Evolutionary conservation across 1,140 invertebrate genomes (phyloP), one percentile per base, ranked within the genome.

Genomic region (Drosophila orosa): DNA sequence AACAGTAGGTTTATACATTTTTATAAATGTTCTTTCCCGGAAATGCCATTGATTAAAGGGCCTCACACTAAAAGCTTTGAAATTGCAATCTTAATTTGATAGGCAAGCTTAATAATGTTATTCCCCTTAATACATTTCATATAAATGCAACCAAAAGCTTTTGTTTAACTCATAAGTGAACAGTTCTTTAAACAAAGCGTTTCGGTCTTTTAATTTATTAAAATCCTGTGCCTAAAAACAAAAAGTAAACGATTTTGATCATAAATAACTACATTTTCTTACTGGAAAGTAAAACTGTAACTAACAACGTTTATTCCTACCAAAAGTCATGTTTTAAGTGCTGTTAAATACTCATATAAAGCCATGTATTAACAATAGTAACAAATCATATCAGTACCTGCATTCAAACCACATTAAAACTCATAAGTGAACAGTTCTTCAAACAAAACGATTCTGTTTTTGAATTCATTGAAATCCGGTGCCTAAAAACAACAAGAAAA

Each of bases 21-120:
- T n/a, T 24, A 50, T 31, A 31, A 50, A 29, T 29, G 25, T 31
- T 7, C 9, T 6, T 17, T 29, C 25, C 33, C 22, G 22, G 15
- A 56, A 56, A 17, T 35, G 57, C n/a, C 15, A 35, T 19, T 27
- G 15, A 58, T 58, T 58, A 45, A 58, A 47, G 24, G 25, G 56
- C 25, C 39, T 29, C 6, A 12, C 13, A 15, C 8, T 5, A 33
- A 17, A 52, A 15, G 17, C 17, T 52, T 15, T 0, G 3, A 61
- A 15, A 12, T 27, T 37, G 15, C 50, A 39, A 29, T 35, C 29
- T 45, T 12, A 3, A 59, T 2, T 13, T 25, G 52, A 65, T 65
- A 33, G 44, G 39, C 15, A 15, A 60, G 4, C 1, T 3, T 0
- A 44, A 25, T 15, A 22, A 7, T 37, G 40, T 12, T 12, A 63